phyloP scores from a whole-genome alignment of 2,113 vertebrate genomes.

The Albula goreensis region DNA sequence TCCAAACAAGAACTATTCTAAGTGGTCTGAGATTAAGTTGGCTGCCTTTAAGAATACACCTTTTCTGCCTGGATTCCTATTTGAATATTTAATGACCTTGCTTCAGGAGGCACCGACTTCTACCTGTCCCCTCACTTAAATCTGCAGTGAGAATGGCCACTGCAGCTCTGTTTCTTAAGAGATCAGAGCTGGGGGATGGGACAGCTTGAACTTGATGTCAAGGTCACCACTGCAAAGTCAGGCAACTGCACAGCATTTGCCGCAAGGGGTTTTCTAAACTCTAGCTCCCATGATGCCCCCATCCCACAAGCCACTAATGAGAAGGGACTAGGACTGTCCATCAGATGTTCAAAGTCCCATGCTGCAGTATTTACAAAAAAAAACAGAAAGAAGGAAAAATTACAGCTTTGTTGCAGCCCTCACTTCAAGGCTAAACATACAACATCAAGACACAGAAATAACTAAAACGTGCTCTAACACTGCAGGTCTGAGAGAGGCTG shows the following conservation, averaged over 20 bases:
- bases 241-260: neutral
- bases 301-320: neutral
- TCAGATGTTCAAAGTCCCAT: neutral
- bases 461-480: neutral
- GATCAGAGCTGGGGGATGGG: neutral
- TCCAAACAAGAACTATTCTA: neutral
- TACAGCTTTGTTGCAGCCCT: neutral
- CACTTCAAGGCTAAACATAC: neutral
- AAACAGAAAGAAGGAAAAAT: neutral
- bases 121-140: neutral
- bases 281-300: neutral
- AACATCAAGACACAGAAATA: neutral
- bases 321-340: neutral
- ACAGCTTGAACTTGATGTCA: neutral
- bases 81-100: neutral
- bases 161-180: neutral
- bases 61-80: neutral
- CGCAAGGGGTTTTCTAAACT: neutral
- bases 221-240: neutral
- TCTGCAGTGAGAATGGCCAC: neutral
- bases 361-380: neutral
- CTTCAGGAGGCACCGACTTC: neutral
- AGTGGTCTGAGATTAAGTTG: neutral
- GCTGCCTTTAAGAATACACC: neutral
- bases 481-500: neutral